Percentiles rank a stretch among this genome's conserved stretches.
These are phyloP conservation scores for Phalanger gymnotis DNA, from an alignment of 2,797 vertebrate genomes.

Conservation along the genomic window DNA sequence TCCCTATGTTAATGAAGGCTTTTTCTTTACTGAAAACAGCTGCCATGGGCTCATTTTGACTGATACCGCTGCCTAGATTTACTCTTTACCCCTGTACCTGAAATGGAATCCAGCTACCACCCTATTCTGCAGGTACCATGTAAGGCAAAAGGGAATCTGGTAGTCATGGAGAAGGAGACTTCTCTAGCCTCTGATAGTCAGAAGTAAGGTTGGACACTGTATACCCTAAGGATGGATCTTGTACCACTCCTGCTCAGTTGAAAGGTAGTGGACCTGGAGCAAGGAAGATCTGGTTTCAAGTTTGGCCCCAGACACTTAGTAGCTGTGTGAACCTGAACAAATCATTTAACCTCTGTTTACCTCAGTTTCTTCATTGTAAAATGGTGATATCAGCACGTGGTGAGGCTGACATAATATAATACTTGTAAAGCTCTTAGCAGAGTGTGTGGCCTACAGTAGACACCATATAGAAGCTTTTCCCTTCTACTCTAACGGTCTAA, in stretches of 20 bases:
- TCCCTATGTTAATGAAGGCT: constrained; percentile 38
- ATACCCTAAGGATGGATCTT: neutral
- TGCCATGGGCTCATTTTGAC: constrained; percentile 42
- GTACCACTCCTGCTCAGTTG: neutral
- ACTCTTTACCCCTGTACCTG: neutral
- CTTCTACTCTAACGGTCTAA: neutral
- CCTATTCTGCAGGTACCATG: neutral
- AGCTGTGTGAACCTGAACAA: neutral
- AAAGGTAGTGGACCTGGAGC: neutral
- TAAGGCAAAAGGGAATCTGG: neutral
- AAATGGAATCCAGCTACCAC: constrained; percentile 2
- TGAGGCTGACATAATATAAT: neutral
- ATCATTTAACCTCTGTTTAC: neutral
- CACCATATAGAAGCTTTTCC: neutral
- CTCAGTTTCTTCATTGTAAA: neutral
- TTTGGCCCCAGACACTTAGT: neutral
- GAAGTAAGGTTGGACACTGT: neutral
- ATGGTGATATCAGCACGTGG: neutral
- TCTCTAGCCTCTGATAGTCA: neutral
- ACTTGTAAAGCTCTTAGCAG: neutral
- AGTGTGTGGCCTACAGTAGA: neutral
- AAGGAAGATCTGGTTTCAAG: neutral
- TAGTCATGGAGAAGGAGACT: constrained; percentile 14
- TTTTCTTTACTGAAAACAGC: constrained; percentile 51
- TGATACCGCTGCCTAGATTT: neutral